A percentile compares a stretch with the other conserved stretches of the same genome.
These are phyloP conservation scores for Cliona cf. orientalis DNA, from an alignment of 37 sponge, comb jelly and placozoan species.

Conservation along the genomic window DNA sequence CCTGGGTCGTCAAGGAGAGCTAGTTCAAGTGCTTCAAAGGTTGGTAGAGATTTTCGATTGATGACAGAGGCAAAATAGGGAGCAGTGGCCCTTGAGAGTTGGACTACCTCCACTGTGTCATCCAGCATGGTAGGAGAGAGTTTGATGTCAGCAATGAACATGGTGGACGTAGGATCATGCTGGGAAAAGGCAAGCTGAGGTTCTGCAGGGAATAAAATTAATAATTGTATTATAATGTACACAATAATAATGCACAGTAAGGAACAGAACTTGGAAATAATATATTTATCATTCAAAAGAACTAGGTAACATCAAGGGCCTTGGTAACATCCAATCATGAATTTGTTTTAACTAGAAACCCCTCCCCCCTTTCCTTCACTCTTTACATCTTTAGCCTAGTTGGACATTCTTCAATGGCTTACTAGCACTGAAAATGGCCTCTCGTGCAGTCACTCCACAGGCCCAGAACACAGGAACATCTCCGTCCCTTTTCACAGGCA, in stretches of 20 bases:
- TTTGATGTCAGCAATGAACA: conserved; percentile 94
- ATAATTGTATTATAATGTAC: too few species aligned
- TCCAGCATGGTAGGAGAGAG: neutral
- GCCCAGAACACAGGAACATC: conserved; percentile 96
- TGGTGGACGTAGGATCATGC: conserved; percentile 87
- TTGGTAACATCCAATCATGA: too few species aligned
- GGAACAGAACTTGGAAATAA: too few species aligned
- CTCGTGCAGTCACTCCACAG: conserved; percentile 85
- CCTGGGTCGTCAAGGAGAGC: conserved; percentile 75
- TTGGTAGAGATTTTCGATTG: neutral
- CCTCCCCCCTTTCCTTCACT: too few species aligned
- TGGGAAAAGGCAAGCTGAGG: conserved; percentile 68
- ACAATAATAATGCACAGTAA: too few species aligned
- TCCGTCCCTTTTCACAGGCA: conserved; percentile 25
- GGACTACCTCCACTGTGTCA: conserved; percentile 13
- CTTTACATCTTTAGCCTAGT: too few species aligned
- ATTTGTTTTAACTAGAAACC: too few species aligned
- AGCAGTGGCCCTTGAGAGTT: conserved; percentile 30
- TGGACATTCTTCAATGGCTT: too few species aligned
- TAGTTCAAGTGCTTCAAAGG: conserved; percentile 45
- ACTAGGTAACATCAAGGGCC: too few species aligned
- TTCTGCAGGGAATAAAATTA: too few species aligned
- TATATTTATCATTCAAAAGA: too few species aligned
- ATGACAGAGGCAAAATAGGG: conserved; percentile 60
- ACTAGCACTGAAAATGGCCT: conserved; percentile 60